Conservation (phyloP, 1,140 invertebrate genomes). For the Nymphalis io region DNA sequence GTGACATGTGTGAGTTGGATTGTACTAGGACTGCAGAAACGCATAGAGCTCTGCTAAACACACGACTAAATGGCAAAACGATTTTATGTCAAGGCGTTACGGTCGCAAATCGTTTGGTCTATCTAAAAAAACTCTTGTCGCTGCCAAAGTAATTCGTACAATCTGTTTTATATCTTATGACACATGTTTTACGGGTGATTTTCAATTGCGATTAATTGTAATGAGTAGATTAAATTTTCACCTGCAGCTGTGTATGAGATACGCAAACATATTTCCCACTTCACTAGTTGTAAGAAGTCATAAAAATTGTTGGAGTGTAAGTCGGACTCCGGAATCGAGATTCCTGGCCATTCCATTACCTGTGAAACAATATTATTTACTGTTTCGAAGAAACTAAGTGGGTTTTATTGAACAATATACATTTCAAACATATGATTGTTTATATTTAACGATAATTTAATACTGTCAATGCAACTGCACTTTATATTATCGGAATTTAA, state of each 20-base stretch:
- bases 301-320: constrained; percentile 31
- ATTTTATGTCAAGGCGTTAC: constrained; percentile 4
- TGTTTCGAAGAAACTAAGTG: constrained; percentile 19
- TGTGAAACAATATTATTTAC: constrained; percentile 30
- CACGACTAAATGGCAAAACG: not conserved
- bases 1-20: constrained; percentile 61
- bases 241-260: constrained; percentile 34
- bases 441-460: no score
- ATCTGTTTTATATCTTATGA: constrained; percentile 19
- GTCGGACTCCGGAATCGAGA: constrained; percentile 16
- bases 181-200: constrained; percentile 6
- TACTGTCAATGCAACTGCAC: no score
- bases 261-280: constrained; percentile 38
- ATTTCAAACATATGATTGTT: no score
- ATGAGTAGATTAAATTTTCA: constrained; percentile 37
- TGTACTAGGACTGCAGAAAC: constrained; percentile 62
- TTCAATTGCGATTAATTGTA: not conserved
- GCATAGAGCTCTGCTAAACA: constrained; percentile 33
- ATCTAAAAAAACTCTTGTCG: constrained; percentile 5
- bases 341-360: constrained; percentile 13
- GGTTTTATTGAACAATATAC: not conserved
- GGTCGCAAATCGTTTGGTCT: constrained; percentile 11
- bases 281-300: constrained; percentile 32
- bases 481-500: no score
- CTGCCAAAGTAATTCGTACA: not conserved